These are phyloP conservation scores for cattle (Bos taurus) DNA, from an alignment of 2,113 vertebrate genomes.

Conservation along the genomic window DNA sequence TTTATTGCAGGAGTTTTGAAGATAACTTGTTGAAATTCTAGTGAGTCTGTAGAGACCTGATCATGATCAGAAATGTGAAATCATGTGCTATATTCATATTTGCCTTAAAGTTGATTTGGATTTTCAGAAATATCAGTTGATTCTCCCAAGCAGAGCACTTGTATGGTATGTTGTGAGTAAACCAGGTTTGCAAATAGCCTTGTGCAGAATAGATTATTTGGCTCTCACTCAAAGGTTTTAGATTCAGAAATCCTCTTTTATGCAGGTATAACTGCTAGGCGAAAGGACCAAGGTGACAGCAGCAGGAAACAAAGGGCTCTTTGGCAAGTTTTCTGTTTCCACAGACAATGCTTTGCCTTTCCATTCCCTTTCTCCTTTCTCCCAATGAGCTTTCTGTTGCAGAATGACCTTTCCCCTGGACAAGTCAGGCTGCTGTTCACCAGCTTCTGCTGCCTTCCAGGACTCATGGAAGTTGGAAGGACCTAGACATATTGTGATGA, in stretches of 20 bases:
- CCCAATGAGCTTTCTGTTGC: background rate
- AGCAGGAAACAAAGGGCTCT: background rate
- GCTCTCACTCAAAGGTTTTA: background rate
- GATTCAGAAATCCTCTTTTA: constrained; percentile 18
- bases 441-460: background rate
- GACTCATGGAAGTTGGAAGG: background rate
- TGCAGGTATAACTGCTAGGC: background rate
- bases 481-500: background rate
- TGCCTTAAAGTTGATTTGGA: background rate
- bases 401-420: background rate
- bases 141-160: background rate
- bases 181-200: background rate
- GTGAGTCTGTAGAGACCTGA: background rate
- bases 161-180: background rate
- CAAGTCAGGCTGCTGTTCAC: background rate
- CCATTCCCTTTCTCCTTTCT: background rate
- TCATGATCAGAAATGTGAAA: background rate
- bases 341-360: background rate
- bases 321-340: background rate
- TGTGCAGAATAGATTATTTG: background rate
- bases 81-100: background rate
- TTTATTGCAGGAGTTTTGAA: background rate
- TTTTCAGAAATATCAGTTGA: constrained; percentile 15
- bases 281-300: background rate
- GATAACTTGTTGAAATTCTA: background rate